phyloP scores from a whole-genome alignment of 2,113 vertebrate species.

The Chlorocebus sabaeus region DNA sequence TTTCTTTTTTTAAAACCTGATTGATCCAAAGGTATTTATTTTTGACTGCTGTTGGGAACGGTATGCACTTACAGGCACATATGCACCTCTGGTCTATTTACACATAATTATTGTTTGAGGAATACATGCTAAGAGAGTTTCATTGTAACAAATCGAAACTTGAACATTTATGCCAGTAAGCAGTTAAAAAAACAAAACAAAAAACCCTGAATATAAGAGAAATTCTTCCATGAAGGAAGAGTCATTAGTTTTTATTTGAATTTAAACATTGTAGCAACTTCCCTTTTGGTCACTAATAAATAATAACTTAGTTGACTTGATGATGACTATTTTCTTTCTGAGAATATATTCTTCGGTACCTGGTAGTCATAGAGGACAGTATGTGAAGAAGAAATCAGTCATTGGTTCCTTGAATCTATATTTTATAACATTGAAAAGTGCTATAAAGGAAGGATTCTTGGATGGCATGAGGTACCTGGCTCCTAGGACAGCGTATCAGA shows the following conservation, averaged over 20 bases:
- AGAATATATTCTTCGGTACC: neutral
- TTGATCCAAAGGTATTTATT: constrained; percentile 33
- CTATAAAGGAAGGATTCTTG: neutral
- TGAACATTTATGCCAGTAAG: neutral
- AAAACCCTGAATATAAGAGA: neutral
- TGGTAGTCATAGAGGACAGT: neutral
- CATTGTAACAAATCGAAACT: neutral
- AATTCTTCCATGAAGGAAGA: neutral
- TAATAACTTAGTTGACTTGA: neutral
- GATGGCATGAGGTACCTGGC: neutral
- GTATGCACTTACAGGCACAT: neutral
- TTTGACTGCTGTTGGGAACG: neutral
- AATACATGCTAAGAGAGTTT: neutral
- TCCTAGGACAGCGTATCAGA: neutral
- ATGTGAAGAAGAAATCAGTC: neutral
- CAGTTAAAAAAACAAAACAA: neutral
- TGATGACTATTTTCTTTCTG: neutral
- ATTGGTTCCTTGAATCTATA: neutral
- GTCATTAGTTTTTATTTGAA: neutral
- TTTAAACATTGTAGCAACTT: neutral
- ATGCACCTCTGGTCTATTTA: neutral
- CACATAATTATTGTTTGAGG: neutral
- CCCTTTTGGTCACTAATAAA: neutral
- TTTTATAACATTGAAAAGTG: neutral
- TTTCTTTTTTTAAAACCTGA: constrained; percentile 47